Base-by-base conservation (phyloP, 1,140 invertebrate species). In the Teleogryllus occipitalis region DNA sequence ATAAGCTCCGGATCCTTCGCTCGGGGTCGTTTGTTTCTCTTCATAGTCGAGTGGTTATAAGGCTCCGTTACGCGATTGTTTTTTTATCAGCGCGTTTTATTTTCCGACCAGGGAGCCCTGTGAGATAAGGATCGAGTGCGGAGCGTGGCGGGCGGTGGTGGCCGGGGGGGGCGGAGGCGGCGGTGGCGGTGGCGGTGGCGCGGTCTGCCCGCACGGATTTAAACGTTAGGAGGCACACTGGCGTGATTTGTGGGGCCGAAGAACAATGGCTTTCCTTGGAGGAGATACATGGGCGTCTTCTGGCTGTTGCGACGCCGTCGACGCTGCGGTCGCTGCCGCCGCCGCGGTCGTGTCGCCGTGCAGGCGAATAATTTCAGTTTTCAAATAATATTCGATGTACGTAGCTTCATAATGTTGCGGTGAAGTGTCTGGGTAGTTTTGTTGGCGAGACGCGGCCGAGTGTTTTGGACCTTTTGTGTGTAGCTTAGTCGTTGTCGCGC, bases 1-100 rank as follows among this genome's bases (percentile, higher is more conserved):
- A 65, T 65, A 65, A 65, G 54, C 10, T 18, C 10, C 18, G 54
- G 54, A 65, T 65, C 54, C 54, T 65, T 65, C 18, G 54, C 54
- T 65, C 54, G 54, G 10, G 54, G 54, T 65, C 54, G 54, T 65
- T 65, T 65, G 54, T 65, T 65, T 65, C 54, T 65, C 54, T 65
- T 65, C 54, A 65, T 65, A 65, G 54, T 65, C 54, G 54, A 65
- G 54, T 65, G 54, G 54, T 65, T 65, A 65, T 65, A 65, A 65
- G 54, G 54, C 54, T 65, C 54, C 54, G 54, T 65, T 65, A 65
- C 54, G 54, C 54, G 54, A 65, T 65, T 65, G 54, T 65, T 65
- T 65, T 65, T 65, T 65, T 65, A 65, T 65, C 54, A 65, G 54
- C 54, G 10, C 54, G 54, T 65, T 65, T 65, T 65, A 65, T 65